Evolutionary conservation across 2,113 vertebrate species (phyloP).

Genomic region (Epinephelus lanceolatus): DNA sequence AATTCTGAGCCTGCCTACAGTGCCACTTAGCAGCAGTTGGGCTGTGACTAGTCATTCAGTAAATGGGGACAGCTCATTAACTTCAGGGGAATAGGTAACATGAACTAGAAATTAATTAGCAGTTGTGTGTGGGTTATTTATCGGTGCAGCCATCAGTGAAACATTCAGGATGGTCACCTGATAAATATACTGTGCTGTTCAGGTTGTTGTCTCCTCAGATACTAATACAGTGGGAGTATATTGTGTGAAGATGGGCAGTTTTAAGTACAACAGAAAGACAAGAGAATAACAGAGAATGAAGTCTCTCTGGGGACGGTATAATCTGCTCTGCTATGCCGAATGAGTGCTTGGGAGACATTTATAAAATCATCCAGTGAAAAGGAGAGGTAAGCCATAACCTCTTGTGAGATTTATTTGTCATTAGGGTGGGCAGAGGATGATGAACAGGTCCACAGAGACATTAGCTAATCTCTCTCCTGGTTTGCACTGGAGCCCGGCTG

Average conservation of each 20-base stretch:
- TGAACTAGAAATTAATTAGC: slow-evolving; percentile 46
- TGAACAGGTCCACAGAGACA: slow-evolving; percentile 56
- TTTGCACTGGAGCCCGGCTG: slow-evolving; percentile 34
- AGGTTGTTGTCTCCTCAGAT: slow-evolving; percentile 2
- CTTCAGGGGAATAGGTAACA: slow-evolving; percentile 32
- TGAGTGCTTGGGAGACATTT: slow-evolving; percentile 46
- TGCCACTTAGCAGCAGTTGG: slow-evolving; percentile 45
- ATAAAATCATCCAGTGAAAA: slow-evolving; percentile 53
- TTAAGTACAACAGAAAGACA: slow-evolving; percentile 28
- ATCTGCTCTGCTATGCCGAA: slow-evolving; percentile 54
- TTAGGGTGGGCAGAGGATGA: slow-evolving; percentile 58
- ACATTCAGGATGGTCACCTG: background rate
- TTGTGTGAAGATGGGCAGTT: background rate
- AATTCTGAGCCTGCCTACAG: slow-evolving; percentile 53
- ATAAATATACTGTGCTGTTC: slow-evolving; percentile 15
- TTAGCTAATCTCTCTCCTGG: slow-evolving; percentile 60
- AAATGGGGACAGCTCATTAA: slow-evolving; percentile 49
- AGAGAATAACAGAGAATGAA: slow-evolving; percentile 2
- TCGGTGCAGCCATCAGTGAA: slow-evolving; percentile 22
- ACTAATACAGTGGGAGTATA: background rate
- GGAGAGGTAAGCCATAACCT: slow-evolving; percentile 38
- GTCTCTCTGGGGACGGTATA: slow-evolving; percentile 17
- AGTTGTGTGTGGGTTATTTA: slow-evolving; percentile 19
- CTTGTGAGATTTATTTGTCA: slow-evolving; percentile 58
- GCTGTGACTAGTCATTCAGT: slow-evolving; percentile 36